A percentile compares a stretch with the other conserved stretches of the same genome.
These are phyloP conservation scores for Premnoplex brunnescens DNA, from an alignment of 2,797 vertebrate species.

Conservation along the genomic window DNA sequence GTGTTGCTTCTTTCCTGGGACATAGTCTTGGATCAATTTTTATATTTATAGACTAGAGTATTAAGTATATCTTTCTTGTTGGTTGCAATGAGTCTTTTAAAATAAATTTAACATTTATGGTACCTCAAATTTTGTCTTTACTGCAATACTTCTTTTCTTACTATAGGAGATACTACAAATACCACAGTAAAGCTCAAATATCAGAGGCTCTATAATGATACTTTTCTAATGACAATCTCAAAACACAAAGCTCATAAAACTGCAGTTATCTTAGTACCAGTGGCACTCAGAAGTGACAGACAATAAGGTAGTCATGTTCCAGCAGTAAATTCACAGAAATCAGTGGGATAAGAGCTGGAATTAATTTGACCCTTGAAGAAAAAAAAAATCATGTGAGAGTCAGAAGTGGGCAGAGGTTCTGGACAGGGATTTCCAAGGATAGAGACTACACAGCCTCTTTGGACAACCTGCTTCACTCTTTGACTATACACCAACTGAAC, in stretches of 20 bases:
- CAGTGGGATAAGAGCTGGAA: not conserved
- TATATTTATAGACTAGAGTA: slow-evolving; percentile 31
- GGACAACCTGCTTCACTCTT: not conserved
- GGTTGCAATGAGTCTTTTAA: not conserved
- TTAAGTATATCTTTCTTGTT: not conserved
- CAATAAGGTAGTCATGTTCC: not conserved
- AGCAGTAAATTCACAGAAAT: not conserved
- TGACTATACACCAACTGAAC: not conserved
- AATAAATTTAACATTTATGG: not conserved
- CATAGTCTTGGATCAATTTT: slow-evolving; percentile 20
- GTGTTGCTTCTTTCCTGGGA: not conserved
- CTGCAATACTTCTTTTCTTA: slow-evolving; percentile 13
- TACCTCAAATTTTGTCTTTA: slow-evolving; percentile 23
- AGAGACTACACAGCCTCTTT: not conserved
- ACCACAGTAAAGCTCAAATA: slow-evolving; percentile 48
- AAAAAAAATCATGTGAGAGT: not conserved
- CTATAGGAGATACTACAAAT: slow-evolving; percentile 1
- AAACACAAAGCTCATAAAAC: slow-evolving; percentile 27
- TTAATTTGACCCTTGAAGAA: not conserved
- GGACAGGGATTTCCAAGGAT: not conserved
- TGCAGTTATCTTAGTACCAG: not conserved
- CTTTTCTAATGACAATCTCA: not conserved
- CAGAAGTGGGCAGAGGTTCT: not conserved
- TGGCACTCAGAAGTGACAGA: not conserved
- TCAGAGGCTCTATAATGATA: not conserved